Base-by-base conservation (phyloP, 2,888 invertebrate species). In the Calameuta idolon region DNA sequence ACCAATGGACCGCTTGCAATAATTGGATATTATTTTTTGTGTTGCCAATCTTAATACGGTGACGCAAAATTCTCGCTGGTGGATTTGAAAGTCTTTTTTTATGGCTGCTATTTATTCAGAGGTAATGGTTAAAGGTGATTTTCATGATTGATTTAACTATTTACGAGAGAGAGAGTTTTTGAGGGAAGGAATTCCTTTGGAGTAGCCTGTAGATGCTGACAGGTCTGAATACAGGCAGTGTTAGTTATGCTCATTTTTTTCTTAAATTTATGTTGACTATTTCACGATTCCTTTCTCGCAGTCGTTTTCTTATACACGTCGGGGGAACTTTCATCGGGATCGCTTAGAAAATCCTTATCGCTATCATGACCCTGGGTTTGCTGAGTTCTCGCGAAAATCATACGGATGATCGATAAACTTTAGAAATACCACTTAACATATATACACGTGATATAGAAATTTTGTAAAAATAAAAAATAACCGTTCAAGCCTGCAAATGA, bases 341-440 rank as follows among this genome's bases (percentile, higher is more conserved):
- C 23, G 55, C 55, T 55, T 55, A 23, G 23, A 55, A 55, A 76
- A 76, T 76, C 68, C 74, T 77, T 75, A 79, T 79, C 81, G 81
- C 81, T 85, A 87, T 81, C 83, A 87, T 87, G 87, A 81, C 84
- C 78, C 79, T 83, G 80, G 83, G 74, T 84, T 83, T 81, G 80
- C 75, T 80, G 76, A 76, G 79, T 73, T 71, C 75, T 40, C 77
- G 75, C 73, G 80, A 82, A 80, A 83, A 82, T 74, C 83, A 81
- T 82, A 81, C 82, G 76, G 83, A 88, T 85, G 86, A 84, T 85
- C 86, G 85, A 81, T 85, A 85, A 77, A 37, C 37, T n/a, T 35
- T 34, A 79, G 75, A 40, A 80, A 82, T 77, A 83, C 80, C 81
- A 81, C 23, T 74, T 23, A 30, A 77, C 34, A 55, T 30, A 71